These are phyloP conservation scores for Monochamus saltuarius DNA, from an alignment of 1,140 invertebrate species.

Conservation along the genomic window DNA sequence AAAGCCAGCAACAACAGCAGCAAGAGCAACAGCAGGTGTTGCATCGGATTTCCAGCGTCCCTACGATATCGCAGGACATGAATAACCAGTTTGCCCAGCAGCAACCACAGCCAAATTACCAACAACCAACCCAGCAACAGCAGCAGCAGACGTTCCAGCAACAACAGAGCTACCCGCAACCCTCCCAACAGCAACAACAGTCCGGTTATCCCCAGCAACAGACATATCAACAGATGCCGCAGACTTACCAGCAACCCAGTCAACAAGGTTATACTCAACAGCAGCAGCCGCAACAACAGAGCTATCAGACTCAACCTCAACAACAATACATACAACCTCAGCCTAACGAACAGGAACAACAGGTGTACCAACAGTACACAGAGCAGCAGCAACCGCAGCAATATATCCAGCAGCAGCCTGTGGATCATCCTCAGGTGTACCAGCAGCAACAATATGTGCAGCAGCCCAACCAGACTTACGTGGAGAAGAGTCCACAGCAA, in stretches of 20 bases:
- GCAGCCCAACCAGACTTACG: conserved; percentile 35
- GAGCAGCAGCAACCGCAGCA: conserved; percentile 40
- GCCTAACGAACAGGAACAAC: conserved; percentile 49
- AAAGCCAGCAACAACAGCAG: conserved; percentile 21
- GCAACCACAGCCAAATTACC: conserved; percentile 20
- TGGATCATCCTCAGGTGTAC: conserved; percentile 22
- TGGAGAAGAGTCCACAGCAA: conserved; percentile 47
- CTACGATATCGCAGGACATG: not conserved
- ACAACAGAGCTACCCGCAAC: conserved; percentile 27
- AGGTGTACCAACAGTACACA: too few species aligned
- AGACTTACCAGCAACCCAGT: not conserved
- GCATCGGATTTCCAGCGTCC: conserved; percentile 2
- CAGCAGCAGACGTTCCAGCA: conserved; percentile 16
- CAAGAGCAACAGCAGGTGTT: conserved; percentile 17
- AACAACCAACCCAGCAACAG: conserved; percentile 22
- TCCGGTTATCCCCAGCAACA: conserved; percentile 20
- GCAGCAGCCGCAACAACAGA: not conserved
- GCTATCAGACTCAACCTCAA: conserved; percentile 14
- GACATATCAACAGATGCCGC: conserved; percentile 27
- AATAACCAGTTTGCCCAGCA: conserved; percentile 30
- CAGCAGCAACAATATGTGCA: conserved; percentile 27
- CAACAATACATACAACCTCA: conserved; percentile 23
- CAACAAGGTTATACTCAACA: conserved; percentile 6
- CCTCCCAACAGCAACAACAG: conserved; percentile 30
- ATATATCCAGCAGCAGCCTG: conserved; percentile 50